Percentiles rank a stretch among this genome's conserved stretches.
Conservation (phyloP, 1,140 invertebrate genomes). For the Planococcus citri region DNA sequence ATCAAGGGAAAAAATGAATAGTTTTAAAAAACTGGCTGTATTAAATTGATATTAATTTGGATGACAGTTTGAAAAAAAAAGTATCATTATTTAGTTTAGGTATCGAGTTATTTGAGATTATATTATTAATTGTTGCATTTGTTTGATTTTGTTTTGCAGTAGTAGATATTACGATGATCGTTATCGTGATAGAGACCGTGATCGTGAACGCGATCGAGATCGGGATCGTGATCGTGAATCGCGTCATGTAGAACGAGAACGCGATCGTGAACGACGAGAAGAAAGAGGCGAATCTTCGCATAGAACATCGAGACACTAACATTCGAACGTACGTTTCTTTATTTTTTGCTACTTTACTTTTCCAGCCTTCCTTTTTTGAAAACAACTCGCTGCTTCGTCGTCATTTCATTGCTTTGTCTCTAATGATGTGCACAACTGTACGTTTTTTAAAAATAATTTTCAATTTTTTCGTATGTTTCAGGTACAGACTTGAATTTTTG, state of each 20-base stretch:
- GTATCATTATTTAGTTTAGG: too few species aligned
- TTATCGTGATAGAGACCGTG: constrained; percentile 53
- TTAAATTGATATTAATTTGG: too few species aligned
- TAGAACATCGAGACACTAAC: constrained; percentile 36
- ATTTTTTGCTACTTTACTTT: too few species aligned
- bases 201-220: constrained; percentile 46
- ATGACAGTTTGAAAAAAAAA: too few species aligned
- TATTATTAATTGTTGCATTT: not conserved
- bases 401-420: too few species aligned
- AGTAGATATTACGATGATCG: constrained; percentile 65
- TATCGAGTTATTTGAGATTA: too few species aligned
- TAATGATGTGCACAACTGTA: too few species aligned
- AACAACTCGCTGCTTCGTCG: too few species aligned
- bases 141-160: not conserved
- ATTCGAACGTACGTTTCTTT: not conserved
- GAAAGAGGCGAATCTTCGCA: constrained; percentile 48
- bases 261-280: constrained; percentile 49
- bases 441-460: too few species aligned
- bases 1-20: too few species aligned
- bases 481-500: not conserved
- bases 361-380: too few species aligned
- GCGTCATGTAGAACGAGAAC: constrained; percentile 39
- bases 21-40: too few species aligned
- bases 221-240: constrained; percentile 49
- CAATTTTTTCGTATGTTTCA: not conserved